These are phyloP conservation scores for Galeruca laticollis DNA, from an alignment of 2,888 invertebrate genomes.

Conservation along the genomic window DNA sequence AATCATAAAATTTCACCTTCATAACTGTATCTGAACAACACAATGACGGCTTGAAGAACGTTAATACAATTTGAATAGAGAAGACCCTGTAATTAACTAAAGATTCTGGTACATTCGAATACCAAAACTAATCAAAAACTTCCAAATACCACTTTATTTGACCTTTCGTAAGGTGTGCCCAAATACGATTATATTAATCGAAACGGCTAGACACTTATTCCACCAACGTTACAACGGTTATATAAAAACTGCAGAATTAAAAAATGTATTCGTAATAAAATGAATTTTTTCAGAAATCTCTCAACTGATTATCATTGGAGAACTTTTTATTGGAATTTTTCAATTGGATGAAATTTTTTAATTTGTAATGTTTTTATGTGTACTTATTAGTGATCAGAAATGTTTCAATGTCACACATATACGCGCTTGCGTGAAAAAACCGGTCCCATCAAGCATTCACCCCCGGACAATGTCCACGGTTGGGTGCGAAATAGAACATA, in stretches of 20 bases:
- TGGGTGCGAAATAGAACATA: too few species aligned
- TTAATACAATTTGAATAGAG: constrained; percentile 38
- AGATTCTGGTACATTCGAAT: constrained; percentile 28
- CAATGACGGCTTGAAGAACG: constrained; percentile 30
- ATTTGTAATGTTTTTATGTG: too few species aligned
- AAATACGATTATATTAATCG: constrained; percentile 36
- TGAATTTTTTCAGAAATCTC: too few species aligned
- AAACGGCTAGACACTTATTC: constrained; percentile 6
- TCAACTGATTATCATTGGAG: too few species aligned
- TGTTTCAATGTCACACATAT: too few species aligned
- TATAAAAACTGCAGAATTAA: neutral
- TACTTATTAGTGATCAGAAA: too few species aligned
- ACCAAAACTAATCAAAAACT: constrained; percentile 41
- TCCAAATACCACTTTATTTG: constrained; percentile 35
- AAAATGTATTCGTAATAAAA: too few species aligned
- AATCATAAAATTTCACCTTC: constrained; percentile 25
- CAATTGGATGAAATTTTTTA: too few species aligned
- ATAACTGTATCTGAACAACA: constrained; percentile 32
- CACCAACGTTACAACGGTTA: constrained; percentile 14
- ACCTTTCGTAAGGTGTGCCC: constrained; percentile 38
- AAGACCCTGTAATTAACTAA: constrained; percentile 38
- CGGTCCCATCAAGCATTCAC: too few species aligned
- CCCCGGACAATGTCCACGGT: too few species aligned
- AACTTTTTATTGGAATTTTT: too few species aligned
- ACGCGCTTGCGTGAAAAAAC: too few species aligned